Conservation (phyloP, 2,797 vertebrate genomes). For the Toxotes lorentzi region DNA sequence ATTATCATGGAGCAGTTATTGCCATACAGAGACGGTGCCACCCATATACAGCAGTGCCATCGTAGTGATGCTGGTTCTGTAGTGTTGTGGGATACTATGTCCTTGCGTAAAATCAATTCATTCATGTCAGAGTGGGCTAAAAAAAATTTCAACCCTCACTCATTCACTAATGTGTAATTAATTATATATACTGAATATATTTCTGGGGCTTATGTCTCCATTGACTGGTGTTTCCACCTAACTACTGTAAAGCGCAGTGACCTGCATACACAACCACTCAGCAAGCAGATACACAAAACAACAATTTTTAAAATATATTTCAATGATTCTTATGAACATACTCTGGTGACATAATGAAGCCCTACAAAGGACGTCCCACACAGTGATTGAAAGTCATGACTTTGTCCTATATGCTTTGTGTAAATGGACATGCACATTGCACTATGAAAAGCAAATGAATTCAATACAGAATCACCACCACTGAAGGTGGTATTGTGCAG, state of each 20-base stretch:
- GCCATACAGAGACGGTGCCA: constrained; percentile 20
- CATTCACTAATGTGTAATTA: not conserved
- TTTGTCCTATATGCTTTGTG: not conserved
- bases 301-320: not conserved
- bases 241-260: constrained; percentile 16
- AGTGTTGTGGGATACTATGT: constrained; percentile 23
- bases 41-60: constrained; percentile 11
- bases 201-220: not conserved
- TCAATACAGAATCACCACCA: constrained; percentile 41
- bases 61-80: constrained; percentile 35
- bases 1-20: constrained; percentile 29
- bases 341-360: not conserved
- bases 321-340: not conserved
- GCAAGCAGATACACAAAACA: not conserved
- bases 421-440: constrained; percentile 26
- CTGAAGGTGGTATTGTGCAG: constrained; percentile 16
- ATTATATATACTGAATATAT: not conserved
- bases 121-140: constrained; percentile 19
- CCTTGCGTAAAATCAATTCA: not conserved
- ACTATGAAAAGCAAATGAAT: constrained; percentile 13
- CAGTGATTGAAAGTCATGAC: not conserved
- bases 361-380: not conserved
- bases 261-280: constrained; percentile 13
- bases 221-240: not conserved
- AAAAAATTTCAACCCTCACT: constrained; percentile 15